Conservation (phyloP, 2,888 invertebrate genomes). For the Bibio marci region DNA sequence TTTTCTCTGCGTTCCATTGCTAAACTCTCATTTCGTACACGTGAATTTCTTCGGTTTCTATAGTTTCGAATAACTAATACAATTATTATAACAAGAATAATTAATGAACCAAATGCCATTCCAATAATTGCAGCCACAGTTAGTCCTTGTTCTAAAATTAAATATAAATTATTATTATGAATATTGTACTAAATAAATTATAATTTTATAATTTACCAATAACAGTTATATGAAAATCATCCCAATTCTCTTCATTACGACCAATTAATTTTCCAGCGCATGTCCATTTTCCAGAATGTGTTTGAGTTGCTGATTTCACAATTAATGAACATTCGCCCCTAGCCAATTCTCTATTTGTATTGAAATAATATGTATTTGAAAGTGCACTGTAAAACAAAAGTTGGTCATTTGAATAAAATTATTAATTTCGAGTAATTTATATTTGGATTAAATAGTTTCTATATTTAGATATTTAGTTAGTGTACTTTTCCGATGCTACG, state of each 20-base stretch:
- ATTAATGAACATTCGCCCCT: slow-evolving; percentile 33
- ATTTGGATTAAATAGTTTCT: not conserved
- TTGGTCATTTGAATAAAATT: not conserved
- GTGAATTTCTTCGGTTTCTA: too few relatives aligned
- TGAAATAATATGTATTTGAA: slow-evolving; percentile 29
- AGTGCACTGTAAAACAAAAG: slow-evolving; percentile 27
- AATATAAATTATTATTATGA: too few relatives aligned
- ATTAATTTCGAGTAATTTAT: too few relatives aligned
- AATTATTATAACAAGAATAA: too few relatives aligned
- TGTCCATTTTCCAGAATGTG: slow-evolving; percentile 32
- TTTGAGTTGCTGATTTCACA: slow-evolving; percentile 21
- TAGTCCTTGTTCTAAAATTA: not conserved
- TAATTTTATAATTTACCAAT: not conserved
- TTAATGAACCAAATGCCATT: not conserved
- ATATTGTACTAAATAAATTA: too few relatives aligned
- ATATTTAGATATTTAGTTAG: not conserved
- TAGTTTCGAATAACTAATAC: too few relatives aligned
- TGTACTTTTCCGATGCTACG: slow-evolving; percentile 27
- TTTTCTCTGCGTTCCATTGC: too few relatives aligned
- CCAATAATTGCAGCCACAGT: not conserved
- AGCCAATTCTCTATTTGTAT: slow-evolving; percentile 22
- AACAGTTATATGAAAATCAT: slow-evolving; percentile 28
- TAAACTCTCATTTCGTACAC: too few relatives aligned
- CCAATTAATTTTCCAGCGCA: slow-evolving; percentile 23
- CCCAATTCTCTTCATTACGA: slow-evolving; percentile 3